Evolutionary conservation across 2,113 vertebrate genomes (phyloP).

Genomic region (Oryzias celebensis): DNA sequence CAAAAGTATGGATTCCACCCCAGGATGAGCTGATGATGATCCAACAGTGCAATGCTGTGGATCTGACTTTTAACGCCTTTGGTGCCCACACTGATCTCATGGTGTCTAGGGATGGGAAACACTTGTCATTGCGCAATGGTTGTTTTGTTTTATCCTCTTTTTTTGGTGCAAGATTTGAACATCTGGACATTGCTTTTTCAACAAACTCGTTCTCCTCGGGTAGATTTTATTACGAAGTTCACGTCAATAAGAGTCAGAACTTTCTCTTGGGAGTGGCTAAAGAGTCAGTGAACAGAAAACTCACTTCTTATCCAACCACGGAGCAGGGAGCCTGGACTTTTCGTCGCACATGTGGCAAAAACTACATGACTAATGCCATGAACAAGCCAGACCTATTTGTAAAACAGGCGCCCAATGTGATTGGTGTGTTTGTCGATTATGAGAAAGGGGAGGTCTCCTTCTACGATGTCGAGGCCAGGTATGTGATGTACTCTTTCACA

Average conservation of each 20-base stretch:
- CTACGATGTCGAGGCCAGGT: conserved; percentile 22
- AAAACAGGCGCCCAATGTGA: background rate
- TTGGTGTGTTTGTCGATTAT: conserved; percentile 52
- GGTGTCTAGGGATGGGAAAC: conserved; percentile 18
- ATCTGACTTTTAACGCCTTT: conserved; percentile 29
- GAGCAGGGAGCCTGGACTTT: background rate
- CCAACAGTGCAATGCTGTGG: conserved; percentile 18
- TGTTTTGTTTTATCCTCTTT: fast-evolving
- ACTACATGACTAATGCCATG: too few species aligned
- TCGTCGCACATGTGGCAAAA: fast-evolving
- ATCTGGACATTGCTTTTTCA: background rate
- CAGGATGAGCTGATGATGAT: conserved; percentile 46
- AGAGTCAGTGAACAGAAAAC: conserved; percentile 8
- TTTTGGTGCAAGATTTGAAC: background rate
- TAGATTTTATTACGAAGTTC: conserved; percentile 50
- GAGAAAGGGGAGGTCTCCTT: conserved; percentile 42
- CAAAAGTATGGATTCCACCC: conserved; percentile 11
- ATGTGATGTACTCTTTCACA: conserved; percentile 20
- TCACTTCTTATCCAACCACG: fast-evolving
- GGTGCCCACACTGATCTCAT: background rate
- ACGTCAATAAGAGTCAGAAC: background rate
- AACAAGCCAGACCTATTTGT: too few species aligned
- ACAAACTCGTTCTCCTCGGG: conserved; percentile 43
- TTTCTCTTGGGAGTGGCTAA: conserved; percentile 39
- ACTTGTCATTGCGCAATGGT: fast-evolving